Evolutionary conservation across 2,888 invertebrate species (phyloP), one percentile per base, ranked within the genome.

Genomic region (Xanthia togata): DNA sequence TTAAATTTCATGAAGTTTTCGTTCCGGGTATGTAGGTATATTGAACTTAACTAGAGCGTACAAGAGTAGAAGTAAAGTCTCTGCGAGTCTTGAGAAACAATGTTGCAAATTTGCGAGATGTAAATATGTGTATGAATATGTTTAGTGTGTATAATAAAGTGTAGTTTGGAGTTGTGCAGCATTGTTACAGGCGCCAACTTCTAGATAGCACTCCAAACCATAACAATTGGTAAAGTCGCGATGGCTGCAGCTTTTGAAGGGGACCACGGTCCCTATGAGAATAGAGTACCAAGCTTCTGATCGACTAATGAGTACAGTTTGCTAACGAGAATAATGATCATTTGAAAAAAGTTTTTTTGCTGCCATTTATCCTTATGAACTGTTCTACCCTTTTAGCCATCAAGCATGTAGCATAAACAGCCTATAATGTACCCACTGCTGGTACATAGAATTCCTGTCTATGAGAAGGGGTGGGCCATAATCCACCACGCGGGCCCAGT

Each of bases 141-240:
- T 77, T 1, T 31, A 0, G 8, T 35, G 35, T 72, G 26, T n/a
- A 6, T 17, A 59, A 20, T 23, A 55, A n/a, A 64, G 23, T 53
- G 23, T 47, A 14, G 14, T 35, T 60, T 57, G 14, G 11, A 71
- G 14, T 69, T 64, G 1, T 50, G 50, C n/a, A 44, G 12, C 38
- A 77, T 57, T 76, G 70, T 62, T 59, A 68, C 59, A 60, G 20
- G 11, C 26, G 53, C n/a, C 55, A 64, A 84, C 55, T 68, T 74
- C 60, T 60, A 60, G 35, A 71, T 57, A 6, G 12, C 55, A 60
- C 68, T 84, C 38, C 12, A 80, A 69, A 60, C 63, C 26, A 17
- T 69, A 83, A 70, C 68, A 71, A 69, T 84, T 38, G 81, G 65
- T 44, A 23, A 70, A 83, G 59, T 70, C 44, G 35, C 23, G 35